Conservation (phyloP, 2,888 invertebrate species). For the Tethea ocularis region DNA sequence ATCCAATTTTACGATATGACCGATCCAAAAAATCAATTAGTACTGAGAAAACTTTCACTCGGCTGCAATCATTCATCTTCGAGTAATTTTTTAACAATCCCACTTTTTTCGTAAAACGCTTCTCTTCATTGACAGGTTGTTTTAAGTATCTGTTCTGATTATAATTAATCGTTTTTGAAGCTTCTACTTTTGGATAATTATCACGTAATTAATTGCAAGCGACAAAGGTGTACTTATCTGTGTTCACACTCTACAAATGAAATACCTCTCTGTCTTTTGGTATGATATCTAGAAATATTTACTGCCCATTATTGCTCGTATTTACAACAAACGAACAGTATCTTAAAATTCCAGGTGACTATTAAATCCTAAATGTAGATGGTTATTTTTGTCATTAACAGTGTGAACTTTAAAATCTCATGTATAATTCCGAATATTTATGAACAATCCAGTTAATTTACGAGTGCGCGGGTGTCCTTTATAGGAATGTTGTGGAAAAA, state of each 20-base stretch:
- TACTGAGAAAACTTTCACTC: slow-evolving; percentile 39
- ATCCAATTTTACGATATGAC: slow-evolving; percentile 1
- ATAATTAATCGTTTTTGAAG: slow-evolving; percentile 36
- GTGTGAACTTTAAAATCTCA: not conserved
- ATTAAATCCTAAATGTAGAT: too few relatives aligned
- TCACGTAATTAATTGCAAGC: not conserved
- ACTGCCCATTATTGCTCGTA: too few relatives aligned
- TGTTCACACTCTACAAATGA: too few relatives aligned
- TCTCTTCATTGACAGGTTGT: slow-evolving; percentile 41
- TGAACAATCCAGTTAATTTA: slow-evolving; percentile 4
- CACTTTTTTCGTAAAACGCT: slow-evolving; percentile 31
- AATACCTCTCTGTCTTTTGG: too few relatives aligned
- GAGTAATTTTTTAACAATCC: slow-evolving; percentile 29
- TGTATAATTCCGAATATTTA: slow-evolving; percentile 3
- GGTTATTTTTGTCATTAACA: too few relatives aligned
- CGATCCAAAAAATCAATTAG: slow-evolving; percentile 48
- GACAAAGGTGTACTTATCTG: not conserved
- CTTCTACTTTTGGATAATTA: slow-evolving; percentile 13
- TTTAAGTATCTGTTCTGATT: slow-evolving; percentile 35
- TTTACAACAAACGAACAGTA: too few relatives aligned
- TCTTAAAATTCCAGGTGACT: too few relatives aligned
- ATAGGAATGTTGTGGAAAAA: slow-evolving; percentile 12
- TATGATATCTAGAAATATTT: too few relatives aligned
- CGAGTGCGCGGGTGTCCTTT: not conserved
- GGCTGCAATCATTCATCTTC: slow-evolving; percentile 43